Percentiles rank a stretch among this genome's conserved stretches.
Conservation (phyloP, 1,140 invertebrate genomes). For the Drosophila funebris region DNA sequence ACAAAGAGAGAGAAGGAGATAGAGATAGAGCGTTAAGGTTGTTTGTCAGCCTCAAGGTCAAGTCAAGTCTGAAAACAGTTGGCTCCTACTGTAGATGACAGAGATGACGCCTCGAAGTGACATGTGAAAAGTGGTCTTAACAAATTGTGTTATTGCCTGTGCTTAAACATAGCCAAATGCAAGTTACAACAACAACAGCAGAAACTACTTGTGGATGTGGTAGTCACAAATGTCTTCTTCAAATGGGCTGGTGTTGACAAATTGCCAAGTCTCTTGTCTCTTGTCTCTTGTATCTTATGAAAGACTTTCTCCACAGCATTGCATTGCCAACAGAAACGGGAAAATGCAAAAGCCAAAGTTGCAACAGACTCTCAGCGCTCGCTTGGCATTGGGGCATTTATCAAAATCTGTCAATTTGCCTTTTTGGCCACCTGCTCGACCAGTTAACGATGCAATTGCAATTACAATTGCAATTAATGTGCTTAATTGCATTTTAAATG, state of each 20-base stretch:
- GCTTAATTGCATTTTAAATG: conserved; percentile 69
- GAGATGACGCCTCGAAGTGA: conserved; percentile 20
- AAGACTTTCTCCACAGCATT: conserved; percentile 57
- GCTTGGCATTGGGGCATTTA: conserved; percentile 60
- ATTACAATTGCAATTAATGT: conserved; percentile 58
- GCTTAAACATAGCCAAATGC: conserved; percentile 50
- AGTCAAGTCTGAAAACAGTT: neutral
- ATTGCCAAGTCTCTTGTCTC: conserved; percentile 49
- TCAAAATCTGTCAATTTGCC: conserved; percentile 77
- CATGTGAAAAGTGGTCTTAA: conserved; percentile 68
- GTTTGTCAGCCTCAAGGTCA: conserved; percentile 63
- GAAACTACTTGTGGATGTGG: conserved; percentile 19
- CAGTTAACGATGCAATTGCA: conserved; percentile 37
- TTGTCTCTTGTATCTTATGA: no score
- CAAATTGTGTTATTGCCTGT: conserved; percentile 73
- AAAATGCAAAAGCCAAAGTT: conserved; percentile 19
- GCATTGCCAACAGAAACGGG: neutral
- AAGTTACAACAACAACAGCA: conserved; percentile 14
- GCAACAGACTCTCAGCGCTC: neutral
- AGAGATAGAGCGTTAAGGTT: neutral
- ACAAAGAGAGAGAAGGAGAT: conserved; percentile 17
- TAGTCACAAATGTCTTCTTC: conserved; percentile 63
- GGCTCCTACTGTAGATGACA: neutral
- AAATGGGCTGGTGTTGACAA: conserved; percentile 69
- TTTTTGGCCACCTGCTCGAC: conserved; percentile 25